These are phyloP conservation scores for Nothocercus nigrocapillus DNA, from an alignment of 2,113 vertebrate species.

Conservation along the genomic window DNA sequence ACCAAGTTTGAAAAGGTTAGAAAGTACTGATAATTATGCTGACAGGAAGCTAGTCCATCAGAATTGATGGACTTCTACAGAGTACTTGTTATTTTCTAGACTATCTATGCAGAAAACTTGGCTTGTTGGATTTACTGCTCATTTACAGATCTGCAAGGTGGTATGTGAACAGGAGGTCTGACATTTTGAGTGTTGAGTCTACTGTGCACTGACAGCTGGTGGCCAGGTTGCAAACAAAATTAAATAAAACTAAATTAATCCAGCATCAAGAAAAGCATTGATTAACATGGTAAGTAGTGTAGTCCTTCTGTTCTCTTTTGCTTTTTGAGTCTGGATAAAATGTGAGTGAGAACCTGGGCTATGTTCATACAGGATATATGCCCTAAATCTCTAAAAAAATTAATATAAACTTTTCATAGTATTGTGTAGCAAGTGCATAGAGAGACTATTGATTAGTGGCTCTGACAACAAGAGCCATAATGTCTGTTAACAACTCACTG, in stretches of 20 bases:
- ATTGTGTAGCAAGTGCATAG: neutral
- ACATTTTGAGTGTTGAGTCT: neutral
- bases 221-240: neutral
- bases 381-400: neutral
- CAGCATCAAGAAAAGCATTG: neutral
- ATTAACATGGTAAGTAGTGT: neutral
- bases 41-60: neutral
- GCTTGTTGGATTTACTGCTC: neutral
- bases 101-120: neutral
- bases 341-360: neutral
- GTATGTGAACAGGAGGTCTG: neutral
- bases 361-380: neutral
- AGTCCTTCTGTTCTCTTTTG: neutral
- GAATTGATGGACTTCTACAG: neutral
- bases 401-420: neutral
- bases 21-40: neutral
- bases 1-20: neutral
- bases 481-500: neutral
- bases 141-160: neutral
- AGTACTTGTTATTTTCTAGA: neutral
- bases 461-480: neutral
- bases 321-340: neutral
- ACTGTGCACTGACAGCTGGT: neutral
- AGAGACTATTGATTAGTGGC: neutral
- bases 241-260: neutral